Conservation (phyloP, 1,140 invertebrate genomes). For the Atta cephalotes region DNA sequence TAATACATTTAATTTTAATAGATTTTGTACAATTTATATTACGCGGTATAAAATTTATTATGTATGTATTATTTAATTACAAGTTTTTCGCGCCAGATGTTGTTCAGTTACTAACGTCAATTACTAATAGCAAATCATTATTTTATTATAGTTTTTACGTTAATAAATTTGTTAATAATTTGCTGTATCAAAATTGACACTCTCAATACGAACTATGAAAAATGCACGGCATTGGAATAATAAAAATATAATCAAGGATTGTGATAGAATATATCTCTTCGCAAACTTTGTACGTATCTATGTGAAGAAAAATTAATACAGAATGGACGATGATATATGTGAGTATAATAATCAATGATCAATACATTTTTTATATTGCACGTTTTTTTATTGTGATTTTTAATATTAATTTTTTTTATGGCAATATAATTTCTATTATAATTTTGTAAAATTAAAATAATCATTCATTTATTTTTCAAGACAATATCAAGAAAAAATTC, state of each 20-base stretch:
- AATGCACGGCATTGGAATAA: not conserved
- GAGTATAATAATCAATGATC: constrained; percentile 47
- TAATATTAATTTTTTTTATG: not conserved
- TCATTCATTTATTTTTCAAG: not conserved
- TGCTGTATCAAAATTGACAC: not conserved
- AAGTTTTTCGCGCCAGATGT: not conserved
- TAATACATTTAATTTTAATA: constrained; percentile 23
- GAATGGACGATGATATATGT: constrained; percentile 71
- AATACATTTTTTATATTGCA: not conserved
- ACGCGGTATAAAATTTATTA: not conserved
- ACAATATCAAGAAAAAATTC: not conserved
- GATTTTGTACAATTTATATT: too few relatives aligned
- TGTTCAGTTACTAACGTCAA: not conserved
- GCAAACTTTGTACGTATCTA: not conserved
- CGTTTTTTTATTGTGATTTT: not conserved
- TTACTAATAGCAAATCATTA: not conserved
- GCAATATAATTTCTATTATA: not conserved
- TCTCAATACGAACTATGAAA: constrained; percentile 15
- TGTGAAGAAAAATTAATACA: constrained; percentile 7
- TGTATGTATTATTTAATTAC: not conserved
- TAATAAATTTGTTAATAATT: constrained; percentile 6
- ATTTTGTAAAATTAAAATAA: not conserved
- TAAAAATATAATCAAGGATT: constrained; percentile 15
- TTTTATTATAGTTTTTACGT: constrained; percentile 4
- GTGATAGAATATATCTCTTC: not conserved